Percentiles rank a stretch among this genome's conserved stretches.
These are phyloP conservation scores for Myotis pilosus DNA, from an alignment of 2,797 vertebrate genomes.

Conservation along the genomic window DNA sequence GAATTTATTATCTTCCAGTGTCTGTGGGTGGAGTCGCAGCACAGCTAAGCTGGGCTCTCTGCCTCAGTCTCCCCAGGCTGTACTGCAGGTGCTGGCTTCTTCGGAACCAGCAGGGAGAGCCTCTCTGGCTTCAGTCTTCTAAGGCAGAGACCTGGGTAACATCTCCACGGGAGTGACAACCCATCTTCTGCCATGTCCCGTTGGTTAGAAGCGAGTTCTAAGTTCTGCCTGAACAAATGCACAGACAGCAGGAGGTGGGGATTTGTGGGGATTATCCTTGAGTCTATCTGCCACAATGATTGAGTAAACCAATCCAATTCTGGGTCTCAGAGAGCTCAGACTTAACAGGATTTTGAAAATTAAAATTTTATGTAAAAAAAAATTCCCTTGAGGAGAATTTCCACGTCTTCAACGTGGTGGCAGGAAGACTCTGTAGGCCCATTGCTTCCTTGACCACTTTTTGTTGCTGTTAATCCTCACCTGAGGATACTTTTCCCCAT, in stretches of 20 bases:
- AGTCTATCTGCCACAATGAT: neutral
- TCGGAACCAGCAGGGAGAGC: neutral
- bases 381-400: neutral
- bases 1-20: neutral
- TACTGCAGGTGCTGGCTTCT: neutral
- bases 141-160: neutral
- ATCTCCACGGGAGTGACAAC: neutral
- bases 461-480: no score
- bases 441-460: conserved; percentile 5
- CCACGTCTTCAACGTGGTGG: neutral
- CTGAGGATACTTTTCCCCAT: no score
- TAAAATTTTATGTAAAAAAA: conserved; percentile 26
- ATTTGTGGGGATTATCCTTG: neutral
- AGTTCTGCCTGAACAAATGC: neutral
- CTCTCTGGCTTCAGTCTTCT: neutral
- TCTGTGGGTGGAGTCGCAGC: neutral
- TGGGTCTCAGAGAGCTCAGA: neutral
- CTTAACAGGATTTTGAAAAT: neutral
- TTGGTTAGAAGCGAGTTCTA: neutral
- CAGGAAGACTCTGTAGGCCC: neutral
- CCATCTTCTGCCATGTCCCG: neutral
- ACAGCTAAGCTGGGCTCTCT: neutral
- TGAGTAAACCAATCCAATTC: neutral
- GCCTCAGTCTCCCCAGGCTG: neutral
- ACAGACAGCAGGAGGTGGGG: neutral